Conservation (phyloP, 2,888 invertebrate species). For the Invenusta paracnida region DNA sequence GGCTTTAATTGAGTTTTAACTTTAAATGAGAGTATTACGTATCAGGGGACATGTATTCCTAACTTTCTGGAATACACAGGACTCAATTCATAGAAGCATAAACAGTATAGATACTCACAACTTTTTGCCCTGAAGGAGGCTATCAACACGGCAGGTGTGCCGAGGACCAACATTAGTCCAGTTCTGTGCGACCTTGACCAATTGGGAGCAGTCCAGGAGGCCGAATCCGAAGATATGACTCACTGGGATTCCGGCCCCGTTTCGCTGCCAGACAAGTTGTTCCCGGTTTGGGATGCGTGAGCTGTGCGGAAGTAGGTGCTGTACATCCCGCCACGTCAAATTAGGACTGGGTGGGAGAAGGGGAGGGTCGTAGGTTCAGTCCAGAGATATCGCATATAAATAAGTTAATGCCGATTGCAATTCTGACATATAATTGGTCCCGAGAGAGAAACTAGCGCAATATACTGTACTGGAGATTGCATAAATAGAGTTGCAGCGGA, state of each 20-base stretch:
- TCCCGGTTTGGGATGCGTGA: conserved; percentile 46
- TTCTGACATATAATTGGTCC: too few relatives aligned
- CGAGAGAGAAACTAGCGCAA: too few relatives aligned
- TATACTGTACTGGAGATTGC: too few relatives aligned
- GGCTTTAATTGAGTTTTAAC: too few relatives aligned
- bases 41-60: not conserved
- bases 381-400: too few relatives aligned
- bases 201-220: conserved; percentile 46
- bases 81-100: not conserved
- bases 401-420: too few relatives aligned
- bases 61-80: not conserved
- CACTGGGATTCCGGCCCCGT: conserved; percentile 47
- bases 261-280: conserved; percentile 47
- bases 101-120: not conserved
- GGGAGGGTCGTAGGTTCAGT: too few relatives aligned
- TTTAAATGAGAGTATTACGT: too few relatives aligned
- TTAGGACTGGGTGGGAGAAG: conserved; percentile 44
- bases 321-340: conserved; percentile 50
- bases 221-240: conserved; percentile 47
- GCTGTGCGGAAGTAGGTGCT: conserved; percentile 47
- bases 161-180: conserved; percentile 45
- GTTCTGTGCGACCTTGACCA: conserved; percentile 45
- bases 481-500: too few relatives aligned
- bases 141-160: conserved; percentile 7
- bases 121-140: too few relatives aligned